Evolutionary conservation across 2,888 invertebrate species (phyloP).

Genomic region (Hydropsyche betteni): DNA sequence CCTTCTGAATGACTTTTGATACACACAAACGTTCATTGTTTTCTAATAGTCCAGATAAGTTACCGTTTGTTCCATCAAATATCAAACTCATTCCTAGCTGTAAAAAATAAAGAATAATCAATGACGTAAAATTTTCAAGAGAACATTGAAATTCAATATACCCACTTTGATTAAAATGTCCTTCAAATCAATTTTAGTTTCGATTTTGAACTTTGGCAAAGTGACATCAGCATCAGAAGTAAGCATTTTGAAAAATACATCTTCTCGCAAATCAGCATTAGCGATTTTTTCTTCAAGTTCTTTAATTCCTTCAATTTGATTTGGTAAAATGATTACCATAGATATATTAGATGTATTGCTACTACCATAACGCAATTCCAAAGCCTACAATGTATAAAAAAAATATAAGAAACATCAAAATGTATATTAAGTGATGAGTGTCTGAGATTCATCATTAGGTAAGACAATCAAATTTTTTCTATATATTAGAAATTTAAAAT

Average conservation of each 20-base stretch:
- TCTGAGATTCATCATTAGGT: too few relatives aligned
- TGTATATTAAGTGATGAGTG: conserved; percentile 56
- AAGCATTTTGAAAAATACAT: conserved; percentile 60
- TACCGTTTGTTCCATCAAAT: conserved; percentile 67
- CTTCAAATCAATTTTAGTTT: conserved; percentile 74
- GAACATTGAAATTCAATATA: conserved; percentile 48
- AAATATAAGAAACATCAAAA: not conserved
- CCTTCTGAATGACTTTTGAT: conserved; percentile 81
- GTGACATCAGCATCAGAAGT: conserved; percentile 70
- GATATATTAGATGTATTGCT: conserved; percentile 74
- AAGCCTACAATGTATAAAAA: conserved; percentile 59
- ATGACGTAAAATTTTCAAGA: too few relatives aligned
- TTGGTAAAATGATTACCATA: conserved; percentile 68
- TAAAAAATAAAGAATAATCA: conserved; percentile 50
- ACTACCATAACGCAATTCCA: conserved; percentile 78
- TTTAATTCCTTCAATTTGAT: conserved; percentile 68
- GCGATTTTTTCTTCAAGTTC: conserved; percentile 71
- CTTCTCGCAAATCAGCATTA: conserved; percentile 64
- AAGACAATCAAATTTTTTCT: too few relatives aligned
- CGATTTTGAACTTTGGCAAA: conserved; percentile 84
- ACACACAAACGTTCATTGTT: conserved; percentile 65
- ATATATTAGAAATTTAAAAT: not conserved
- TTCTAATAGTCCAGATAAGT: conserved; percentile 73
- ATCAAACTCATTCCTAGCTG: conserved; percentile 78
- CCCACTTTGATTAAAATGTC: conserved; percentile 72